Evolutionary conservation across 2,113 vertebrate species (phyloP).

Genomic region (Elachura formosa): DNA sequence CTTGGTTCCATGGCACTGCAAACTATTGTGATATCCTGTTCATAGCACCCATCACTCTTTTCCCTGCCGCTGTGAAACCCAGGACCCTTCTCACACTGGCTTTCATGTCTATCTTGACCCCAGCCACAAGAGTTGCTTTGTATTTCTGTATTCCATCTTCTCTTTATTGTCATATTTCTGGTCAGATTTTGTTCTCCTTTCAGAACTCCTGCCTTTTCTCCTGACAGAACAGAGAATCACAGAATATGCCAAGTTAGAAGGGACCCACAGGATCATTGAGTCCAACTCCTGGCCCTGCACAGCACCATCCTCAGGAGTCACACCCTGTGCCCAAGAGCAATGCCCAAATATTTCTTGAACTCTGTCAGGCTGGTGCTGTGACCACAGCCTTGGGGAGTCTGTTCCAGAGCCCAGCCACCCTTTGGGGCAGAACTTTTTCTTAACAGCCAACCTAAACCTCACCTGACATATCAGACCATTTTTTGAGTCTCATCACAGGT

Average conservation of each 20-base stretch:
- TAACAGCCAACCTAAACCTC: background rate
- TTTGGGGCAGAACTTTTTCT: background rate
- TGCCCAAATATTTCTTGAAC: background rate
- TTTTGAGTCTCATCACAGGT: background rate
- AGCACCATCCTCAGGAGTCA: background rate
- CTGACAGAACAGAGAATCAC: background rate
- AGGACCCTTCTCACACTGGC: background rate
- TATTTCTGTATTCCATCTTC: background rate
- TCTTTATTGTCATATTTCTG: background rate
- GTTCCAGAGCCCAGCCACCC: background rate
- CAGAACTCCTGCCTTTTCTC: background rate
- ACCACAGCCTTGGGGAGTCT: background rate
- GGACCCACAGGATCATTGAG: background rate
- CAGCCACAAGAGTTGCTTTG: background rate
- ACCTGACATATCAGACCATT: background rate
- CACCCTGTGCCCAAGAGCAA: rapidly evolving
- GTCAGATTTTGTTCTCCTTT: background rate
- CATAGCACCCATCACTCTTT: background rate
- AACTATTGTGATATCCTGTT: background rate
- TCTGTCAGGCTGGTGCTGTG: background rate
- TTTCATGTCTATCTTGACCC: background rate
- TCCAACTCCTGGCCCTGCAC: background rate
- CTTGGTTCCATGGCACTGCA: background rate
- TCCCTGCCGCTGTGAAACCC: background rate
- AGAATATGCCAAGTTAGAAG: background rate